Percentiles rank a stretch among this genome's conserved stretches.
These are phyloP conservation scores for Apantesis nais DNA, from an alignment of 2,888 invertebrate species.

Conservation along the genomic window DNA sequence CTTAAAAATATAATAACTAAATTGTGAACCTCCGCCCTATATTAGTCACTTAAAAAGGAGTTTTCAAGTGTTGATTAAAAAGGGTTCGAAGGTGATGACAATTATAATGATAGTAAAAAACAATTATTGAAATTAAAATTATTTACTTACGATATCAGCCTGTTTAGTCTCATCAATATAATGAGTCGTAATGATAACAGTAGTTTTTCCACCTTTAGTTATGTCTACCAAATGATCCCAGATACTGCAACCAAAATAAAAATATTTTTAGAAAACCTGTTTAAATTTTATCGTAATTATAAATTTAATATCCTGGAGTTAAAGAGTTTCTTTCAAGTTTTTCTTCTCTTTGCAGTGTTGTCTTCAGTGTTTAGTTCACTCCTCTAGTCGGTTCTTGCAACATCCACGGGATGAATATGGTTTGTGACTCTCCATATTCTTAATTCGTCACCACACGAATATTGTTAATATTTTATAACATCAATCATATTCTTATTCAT, in stretches of 20 bases:
- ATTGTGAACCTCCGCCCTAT: too few species aligned
- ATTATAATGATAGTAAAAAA: neutral
- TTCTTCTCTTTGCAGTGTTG: too few species aligned
- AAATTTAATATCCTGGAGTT: too few species aligned
- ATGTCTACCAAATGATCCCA: constrained; percentile 94
- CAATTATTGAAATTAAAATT: neutral
- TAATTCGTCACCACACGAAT: too few species aligned
- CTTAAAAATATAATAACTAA: neutral
- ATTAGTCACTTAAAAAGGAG: neutral
- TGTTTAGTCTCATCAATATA: constrained; percentile 95
- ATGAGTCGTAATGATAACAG: constrained; percentile 94
- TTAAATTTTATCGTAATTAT: neutral
- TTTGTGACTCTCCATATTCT: too few species aligned
- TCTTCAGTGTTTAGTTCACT: too few species aligned
- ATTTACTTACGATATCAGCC: constrained; percentile 89
- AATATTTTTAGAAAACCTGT: neutral
- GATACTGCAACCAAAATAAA: constrained; percentile 82
- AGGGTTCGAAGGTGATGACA: neutral
- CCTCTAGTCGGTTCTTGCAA: too few species aligned
- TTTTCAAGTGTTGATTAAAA: neutral
- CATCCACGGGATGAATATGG: too few species aligned
- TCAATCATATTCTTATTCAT: too few species aligned
- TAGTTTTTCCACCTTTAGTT: constrained; percentile 90
- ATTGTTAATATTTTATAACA: too few species aligned
- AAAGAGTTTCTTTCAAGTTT: too few species aligned